Base-by-base conservation (phyloP, 2,113 vertebrate genomes). In the Centropristis striata region DNA sequence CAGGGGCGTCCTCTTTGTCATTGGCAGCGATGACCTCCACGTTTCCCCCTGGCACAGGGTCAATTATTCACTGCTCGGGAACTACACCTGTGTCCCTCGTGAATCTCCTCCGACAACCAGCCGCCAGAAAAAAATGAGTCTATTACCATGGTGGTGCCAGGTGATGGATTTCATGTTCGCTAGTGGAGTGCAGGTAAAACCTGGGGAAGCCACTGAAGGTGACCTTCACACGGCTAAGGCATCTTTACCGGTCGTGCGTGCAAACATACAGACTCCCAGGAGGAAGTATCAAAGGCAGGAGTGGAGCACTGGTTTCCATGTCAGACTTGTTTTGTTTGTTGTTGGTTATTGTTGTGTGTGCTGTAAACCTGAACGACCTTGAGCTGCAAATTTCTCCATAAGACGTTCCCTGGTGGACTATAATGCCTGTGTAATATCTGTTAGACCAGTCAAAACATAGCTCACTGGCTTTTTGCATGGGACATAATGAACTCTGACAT, bases 151-250 rank as follows among this genome's bases (percentile, higher is more conserved):
- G 84, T 55, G 84, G 87, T 84, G 87, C 92, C 92, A 90, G 89
- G 93, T 94, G 95, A 95, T 95, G 93, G 93, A 95, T 95, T 93
- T 93, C 84, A 87, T 78, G 87, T 89, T 91, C 71, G 63, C 75
- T 69, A 25, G 89, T 84, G 79, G 88, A 90, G 89, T 78, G 90
- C 85, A 92, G 86, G 91, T 92, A 91, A 90, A 92, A 91, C 78
- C 83, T 71, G 53, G 71, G 89, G 91, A 90, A 86, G 88, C 83
- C 60, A 41, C 77, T 86, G 85, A 93, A 94, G 91, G 93, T 95
- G 88, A 95, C 95, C 93, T 94, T 93, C 86, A 86, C 83, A 74
- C 32, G 32, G 85, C 66, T 44, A 86, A 73, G 78, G 82, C 83
- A 82, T 91, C 85, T 88, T 76, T 87, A 79, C 68, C 71, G 79